phyloP scores from a whole-genome alignment of 2,888 invertebrate species.

The Synergus itoensis region DNA sequence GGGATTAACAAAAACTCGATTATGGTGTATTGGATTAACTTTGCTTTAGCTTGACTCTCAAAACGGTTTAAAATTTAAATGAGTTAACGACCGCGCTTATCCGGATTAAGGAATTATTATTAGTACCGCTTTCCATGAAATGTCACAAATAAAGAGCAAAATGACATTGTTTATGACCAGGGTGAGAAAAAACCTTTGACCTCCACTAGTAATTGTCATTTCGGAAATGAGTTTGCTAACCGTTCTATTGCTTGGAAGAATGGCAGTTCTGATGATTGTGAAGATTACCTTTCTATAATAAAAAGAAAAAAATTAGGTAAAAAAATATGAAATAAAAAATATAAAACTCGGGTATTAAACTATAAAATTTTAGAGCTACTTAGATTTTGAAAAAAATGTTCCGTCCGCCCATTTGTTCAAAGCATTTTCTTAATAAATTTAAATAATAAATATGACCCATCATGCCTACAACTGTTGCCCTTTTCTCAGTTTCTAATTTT shows the following conservation, averaged over 20 bases:
- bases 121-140: background rate
- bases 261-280: background rate
- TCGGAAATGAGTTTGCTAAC: background rate
- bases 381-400: no score
- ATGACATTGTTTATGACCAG: background rate
- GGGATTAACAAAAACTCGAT: conserved; percentile 64
- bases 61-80: conserved; percentile 62
- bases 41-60: conserved; percentile 63
- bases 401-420: background rate
- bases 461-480: background rate
- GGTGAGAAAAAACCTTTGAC: conserved; percentile 3
- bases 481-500: conserved; percentile 45
- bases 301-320: background rate
- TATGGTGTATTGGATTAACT: conserved; percentile 70
- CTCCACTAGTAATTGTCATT: background rate
- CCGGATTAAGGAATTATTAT: conserved; percentile 39
- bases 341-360: no score
- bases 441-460: background rate
- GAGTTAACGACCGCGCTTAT: conserved; percentile 59
- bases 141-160: background rate
- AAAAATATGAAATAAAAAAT: background rate
- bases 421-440: background rate
- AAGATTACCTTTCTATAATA: background rate
- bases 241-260: background rate
- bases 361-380: no score